Evolutionary conservation across 2,888 invertebrate species (phyloP).

Genomic region (Platynereis dumerilii): DNA sequence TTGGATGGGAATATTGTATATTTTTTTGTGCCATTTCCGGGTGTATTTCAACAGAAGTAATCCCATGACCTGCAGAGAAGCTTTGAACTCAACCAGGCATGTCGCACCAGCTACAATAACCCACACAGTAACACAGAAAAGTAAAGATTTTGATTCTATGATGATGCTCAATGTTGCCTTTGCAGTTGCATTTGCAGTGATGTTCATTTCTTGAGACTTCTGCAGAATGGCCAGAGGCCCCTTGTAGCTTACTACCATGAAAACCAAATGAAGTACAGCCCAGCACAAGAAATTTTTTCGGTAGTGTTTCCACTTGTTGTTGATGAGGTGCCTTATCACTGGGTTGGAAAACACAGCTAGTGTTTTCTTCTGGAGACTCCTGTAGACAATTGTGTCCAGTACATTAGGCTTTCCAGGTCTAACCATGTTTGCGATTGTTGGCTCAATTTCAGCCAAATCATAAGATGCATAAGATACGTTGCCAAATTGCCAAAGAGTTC

Average conservation of each 20-base stretch:
- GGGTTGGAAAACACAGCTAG: neutral
- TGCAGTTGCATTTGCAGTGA: no score
- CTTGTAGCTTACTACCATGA: constrained; percentile 6
- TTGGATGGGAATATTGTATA: neutral
- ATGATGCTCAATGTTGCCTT: no score
- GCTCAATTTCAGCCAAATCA: constrained; percentile 6
- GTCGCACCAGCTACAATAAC: no score
- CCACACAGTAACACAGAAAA: no score
- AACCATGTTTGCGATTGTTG: neutral
- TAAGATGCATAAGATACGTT: neutral
- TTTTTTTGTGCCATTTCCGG: no score
- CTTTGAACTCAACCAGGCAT: no score
- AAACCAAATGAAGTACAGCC: constrained; percentile 3
- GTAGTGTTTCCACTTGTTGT: constrained; percentile 7
- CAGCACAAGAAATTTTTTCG: neutral
- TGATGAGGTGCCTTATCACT: neutral
- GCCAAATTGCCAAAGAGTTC: neutral
- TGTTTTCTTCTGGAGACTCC: neutral
- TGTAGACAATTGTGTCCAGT: neutral
- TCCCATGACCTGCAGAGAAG: no score
- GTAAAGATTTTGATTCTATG: no score
- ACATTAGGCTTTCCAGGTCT: neutral
- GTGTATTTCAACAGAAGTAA: no score
- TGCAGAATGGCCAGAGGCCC: neutral
- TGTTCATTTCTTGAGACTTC: no score